Evolutionary conservation across 2,113 vertebrate species (phyloP), one percentile per base, ranked within the genome.

Genomic region (Gymnocephalus cernua): DNA sequence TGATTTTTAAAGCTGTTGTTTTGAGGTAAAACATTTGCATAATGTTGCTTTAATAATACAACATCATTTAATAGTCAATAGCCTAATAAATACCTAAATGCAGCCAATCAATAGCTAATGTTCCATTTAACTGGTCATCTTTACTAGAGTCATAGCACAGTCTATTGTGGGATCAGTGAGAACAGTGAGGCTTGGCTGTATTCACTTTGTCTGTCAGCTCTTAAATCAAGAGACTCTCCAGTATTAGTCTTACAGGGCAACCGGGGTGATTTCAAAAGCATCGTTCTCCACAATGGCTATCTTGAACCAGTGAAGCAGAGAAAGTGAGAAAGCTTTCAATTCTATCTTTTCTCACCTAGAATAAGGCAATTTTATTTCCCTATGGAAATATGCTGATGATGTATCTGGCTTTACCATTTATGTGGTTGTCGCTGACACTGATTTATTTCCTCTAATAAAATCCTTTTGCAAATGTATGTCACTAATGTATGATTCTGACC

Each of bases 271-370:
- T 88, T 84, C 75, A 84, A 88, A 83, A 82, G 85, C 82, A 85
- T 68, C 35, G 48, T 56, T 75, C 88, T 92, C 80, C 79, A 80
- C 82, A 80, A 61, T 84, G 77, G 83, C 91, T 91, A 92, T 91
- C 92, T 86, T 59, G 86, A 92, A 89, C 54, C 88, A 85, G 77
- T 76, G 89, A 88, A 91, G 92, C 88, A 71, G 71, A 88, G 73
- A 91, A 77, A 86, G 59, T 73, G 65, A 89, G 79, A 92, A 79
- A 81, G 69, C 67, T 85, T 91, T 90, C 74, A 88, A 69, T 89
- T 88, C 64, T 76, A 61, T 86, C 82, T 79, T 61, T 83, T 83
- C 80, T 82, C 83, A 78, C 79, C 77, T 78, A 59, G 77, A 84
- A 81, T 70, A 29, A 82, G 29, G 74, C 41, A 70, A 79, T 89